Base-by-base conservation (phyloP, 2,797 vertebrate genomes). In the Chromobotia macracanthus region DNA sequence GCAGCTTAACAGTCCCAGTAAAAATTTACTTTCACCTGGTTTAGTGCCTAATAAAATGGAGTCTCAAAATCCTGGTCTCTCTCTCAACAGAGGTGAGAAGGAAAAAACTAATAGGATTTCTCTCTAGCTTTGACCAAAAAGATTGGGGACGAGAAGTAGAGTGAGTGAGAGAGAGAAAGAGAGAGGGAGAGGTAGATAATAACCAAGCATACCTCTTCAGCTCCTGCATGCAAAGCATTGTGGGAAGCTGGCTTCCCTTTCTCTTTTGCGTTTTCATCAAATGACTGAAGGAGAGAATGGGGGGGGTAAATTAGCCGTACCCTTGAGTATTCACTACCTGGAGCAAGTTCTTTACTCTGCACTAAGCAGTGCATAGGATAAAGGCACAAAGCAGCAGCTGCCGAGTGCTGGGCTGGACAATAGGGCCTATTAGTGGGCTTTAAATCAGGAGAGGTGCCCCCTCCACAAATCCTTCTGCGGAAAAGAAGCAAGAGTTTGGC, bases 361-460 rank as follows among this genome's bases (percentile, higher is more conserved):
- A 50, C 56, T 51, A 73, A 82, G 69, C 51, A 75, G 48, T 66
- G 69, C 77, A 85, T 66, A 51, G 74, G 56, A 55, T 77, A 63
- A 77, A 67, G 63, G 56, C 75, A 79, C 21, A 78, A 78, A 81
- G 38, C 9, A 84, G 78, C 72, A 84, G 72, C 83, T 81, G 77
- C 81, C 77, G n/a, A 56, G 50, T 31, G 55, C 77, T 73, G 0
- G 1, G 31, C 55, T 25, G 65, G 75, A 88, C 87, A 89, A 89
- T 81, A 51, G 85, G 74, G 75, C 70, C 64, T 68, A 69, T 72
- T 79, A 79, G 23, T 35, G 56, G 69, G 35, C 55, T 67, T 38
- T 77, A 6, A 72, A 58, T 84, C 82, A 18, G 60, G 61, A 67
- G 75, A 46, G 58, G 7, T 28, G 46, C 58, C 60, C 53, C 41